phyloP scores from a whole-genome alignment of 2,113 vertebrate species.

The Tinamus guttatus region DNA sequence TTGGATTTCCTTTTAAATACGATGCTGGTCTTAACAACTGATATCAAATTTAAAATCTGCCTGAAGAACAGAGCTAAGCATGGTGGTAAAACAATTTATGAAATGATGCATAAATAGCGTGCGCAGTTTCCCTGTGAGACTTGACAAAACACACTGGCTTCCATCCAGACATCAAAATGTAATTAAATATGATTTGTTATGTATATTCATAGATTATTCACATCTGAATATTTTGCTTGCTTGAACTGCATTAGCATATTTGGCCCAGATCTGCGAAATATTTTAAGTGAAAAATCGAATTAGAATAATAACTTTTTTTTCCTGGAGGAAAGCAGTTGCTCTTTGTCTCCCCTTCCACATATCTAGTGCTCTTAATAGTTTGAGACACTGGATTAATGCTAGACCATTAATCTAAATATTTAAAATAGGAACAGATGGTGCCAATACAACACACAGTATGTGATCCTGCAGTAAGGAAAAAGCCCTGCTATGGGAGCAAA shows the following conservation, averaged over 20 bases:
- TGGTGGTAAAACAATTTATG: conserved; percentile 56
- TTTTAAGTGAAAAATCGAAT: conserved; percentile 44
- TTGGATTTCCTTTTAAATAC: neutral
- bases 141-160: conserved; percentile 43
- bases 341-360: conserved; percentile 1
- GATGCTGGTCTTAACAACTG: neutral
- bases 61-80: conserved; percentile 31
- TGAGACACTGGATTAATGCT: conserved; percentile 53
- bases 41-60: conserved; percentile 23
- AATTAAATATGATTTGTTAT: conserved; percentile 67
- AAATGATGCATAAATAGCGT: conserved; percentile 55
- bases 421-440: conserved; percentile 64
- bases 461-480: neutral
- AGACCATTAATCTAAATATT: conserved; percentile 67
- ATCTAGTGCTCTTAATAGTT: conserved; percentile 60
- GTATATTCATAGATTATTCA: conserved; percentile 62
- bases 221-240: conserved; percentile 7
- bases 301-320: conserved; percentile 12
- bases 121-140: conserved; percentile 32
- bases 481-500: neutral
- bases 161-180: conserved; percentile 61
- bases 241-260: conserved; percentile 2
- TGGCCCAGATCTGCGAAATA: conserved; percentile 32
- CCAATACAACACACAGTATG: neutral
- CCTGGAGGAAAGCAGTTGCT: neutral